phyloP scores from a whole-genome alignment of 2,113 vertebrate genomes.

The Morphnarchus princeps region DNA sequence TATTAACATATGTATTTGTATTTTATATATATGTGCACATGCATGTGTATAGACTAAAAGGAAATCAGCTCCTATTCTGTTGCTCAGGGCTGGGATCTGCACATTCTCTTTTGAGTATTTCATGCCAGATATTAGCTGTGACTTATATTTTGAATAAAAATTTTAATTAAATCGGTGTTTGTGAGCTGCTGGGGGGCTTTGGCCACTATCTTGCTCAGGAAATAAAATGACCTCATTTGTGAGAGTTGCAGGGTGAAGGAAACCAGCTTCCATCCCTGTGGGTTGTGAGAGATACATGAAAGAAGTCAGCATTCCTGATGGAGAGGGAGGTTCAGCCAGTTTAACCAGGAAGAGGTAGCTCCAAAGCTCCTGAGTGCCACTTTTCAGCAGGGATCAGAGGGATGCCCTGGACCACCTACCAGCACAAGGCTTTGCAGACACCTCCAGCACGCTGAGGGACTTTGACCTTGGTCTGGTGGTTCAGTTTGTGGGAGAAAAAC shows the following conservation, averaged over 20 bases:
- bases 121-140: not conserved
- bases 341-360: not conserved
- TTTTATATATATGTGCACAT: not conserved
- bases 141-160: not conserved
- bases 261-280: not conserved
- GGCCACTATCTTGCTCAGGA: not conserved
- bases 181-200: slow-evolving; percentile 3
- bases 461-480: not conserved
- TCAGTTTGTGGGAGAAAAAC: not conserved
- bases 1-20: not conserved
- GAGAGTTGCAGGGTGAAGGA: not conserved
- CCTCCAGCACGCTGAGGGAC: not conserved
- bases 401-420: not conserved
- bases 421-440: not conserved
- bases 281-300: not conserved
- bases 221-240: not conserved
- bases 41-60: not conserved
- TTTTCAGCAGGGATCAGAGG: not conserved
- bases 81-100: not conserved
- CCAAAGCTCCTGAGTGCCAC: not conserved
- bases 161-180: slow-evolving; percentile 16
- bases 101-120: not conserved
- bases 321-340: not conserved
- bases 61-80: not conserved
- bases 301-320: not conserved